Percentiles rank a stretch among this genome's conserved stretches.
Conservation (phyloP, 2,113 vertebrate species). For the Opisthocomus hoazin region DNA sequence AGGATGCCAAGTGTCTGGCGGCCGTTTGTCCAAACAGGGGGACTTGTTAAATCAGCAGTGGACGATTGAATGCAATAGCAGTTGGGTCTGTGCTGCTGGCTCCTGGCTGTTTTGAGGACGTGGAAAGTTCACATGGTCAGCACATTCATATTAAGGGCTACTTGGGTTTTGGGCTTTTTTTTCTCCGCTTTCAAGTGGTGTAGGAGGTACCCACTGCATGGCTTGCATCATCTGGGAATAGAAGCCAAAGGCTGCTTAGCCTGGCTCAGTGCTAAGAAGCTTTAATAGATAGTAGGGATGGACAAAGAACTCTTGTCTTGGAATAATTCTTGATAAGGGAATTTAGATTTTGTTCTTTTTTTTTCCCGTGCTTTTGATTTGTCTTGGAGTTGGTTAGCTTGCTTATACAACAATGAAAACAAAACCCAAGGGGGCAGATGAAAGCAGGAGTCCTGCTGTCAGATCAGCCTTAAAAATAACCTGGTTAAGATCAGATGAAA, state of each 20-base stretch:
- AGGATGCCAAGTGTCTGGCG: background rate
- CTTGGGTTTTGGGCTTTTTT: background rate
- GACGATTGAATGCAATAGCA: background rate
- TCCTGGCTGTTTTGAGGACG: background rate
- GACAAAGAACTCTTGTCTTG: background rate
- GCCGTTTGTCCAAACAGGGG: background rate
- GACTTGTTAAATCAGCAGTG: background rate
- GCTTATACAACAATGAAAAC: background rate
- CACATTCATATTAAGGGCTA: background rate
- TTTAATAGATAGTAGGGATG: background rate
- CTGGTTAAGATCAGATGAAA: background rate
- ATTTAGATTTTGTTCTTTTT: background rate
- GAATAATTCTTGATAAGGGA: background rate
- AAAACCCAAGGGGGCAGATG: background rate
- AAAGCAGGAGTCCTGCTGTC: background rate
- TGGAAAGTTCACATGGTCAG: background rate
- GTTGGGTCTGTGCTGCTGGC: background rate
- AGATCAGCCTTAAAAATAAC: conserved; percentile 1
- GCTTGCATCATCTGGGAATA: background rate
- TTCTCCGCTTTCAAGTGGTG: background rate
- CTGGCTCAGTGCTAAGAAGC: background rate
- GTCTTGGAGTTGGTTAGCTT: background rate
- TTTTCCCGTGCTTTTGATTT: background rate
- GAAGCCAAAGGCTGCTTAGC: background rate
- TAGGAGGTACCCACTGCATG: background rate